Conservation (phyloP, 2,113 vertebrate species). For the Syrrhaptes paradoxus region DNA sequence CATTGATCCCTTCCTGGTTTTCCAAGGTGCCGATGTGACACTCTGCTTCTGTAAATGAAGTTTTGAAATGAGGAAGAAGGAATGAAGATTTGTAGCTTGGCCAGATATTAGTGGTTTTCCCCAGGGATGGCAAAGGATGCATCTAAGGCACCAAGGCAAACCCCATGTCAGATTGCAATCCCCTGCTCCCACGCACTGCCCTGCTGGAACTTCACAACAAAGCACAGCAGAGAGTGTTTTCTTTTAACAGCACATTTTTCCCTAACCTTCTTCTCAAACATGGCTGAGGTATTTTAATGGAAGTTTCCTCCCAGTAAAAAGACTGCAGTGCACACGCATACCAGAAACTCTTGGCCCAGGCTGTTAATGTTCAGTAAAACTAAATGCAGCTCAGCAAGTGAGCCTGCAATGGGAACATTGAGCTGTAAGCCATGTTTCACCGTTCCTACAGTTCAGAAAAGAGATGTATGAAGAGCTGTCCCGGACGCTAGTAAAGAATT, state of each 20-base stretch:
- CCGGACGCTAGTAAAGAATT: not conserved
- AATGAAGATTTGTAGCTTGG: not conserved
- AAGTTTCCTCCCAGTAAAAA: not conserved
- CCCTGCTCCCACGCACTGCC: not conserved
- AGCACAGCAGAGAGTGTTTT: not conserved
- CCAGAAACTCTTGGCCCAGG: not conserved
- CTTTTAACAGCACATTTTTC: not conserved
- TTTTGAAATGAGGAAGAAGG: not conserved
- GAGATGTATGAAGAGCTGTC: not conserved
- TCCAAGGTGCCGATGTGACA: not conserved
- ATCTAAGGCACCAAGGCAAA: not conserved
- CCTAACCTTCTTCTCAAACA: not conserved
- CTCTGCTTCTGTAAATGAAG: not conserved
- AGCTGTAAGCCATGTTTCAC: not conserved
- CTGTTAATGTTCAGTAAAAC: not conserved
- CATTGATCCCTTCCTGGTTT: not conserved
- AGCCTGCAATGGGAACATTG: accelerated
- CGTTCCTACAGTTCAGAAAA: not conserved
- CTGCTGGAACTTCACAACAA: not conserved
- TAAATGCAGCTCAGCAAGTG: not conserved
- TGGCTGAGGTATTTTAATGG: conserved; percentile 49
- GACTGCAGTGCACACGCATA: not conserved
- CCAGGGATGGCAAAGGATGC: not conserved
- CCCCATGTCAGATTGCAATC: not conserved
- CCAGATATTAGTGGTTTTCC: not conserved